Conservation (phyloP, 2,797 vertebrate genomes). For the Enteromius viviparus region DNA sequence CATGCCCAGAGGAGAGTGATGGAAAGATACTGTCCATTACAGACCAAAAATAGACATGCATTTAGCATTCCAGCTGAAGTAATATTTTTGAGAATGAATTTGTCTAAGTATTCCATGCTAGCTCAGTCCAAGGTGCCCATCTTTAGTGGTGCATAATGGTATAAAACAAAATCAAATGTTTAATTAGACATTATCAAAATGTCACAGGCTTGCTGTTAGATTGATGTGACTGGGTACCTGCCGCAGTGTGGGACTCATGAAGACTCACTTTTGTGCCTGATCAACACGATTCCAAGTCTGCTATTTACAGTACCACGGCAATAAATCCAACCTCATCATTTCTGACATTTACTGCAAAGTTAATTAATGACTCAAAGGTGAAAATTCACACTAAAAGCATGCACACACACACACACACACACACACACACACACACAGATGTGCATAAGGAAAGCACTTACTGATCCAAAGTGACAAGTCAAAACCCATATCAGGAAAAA, state of each 20-base stretch:
- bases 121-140: neutral
- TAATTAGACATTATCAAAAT: neutral
- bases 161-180: conserved; percentile 1
- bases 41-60: conserved; percentile 38
- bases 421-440: neutral
- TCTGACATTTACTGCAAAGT: conserved; percentile 5
- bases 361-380: neutral
- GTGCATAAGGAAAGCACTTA: neutral
- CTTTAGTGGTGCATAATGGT: neutral
- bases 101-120: too few relatives aligned
- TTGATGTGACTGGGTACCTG: neutral
- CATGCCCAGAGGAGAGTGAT: conserved; percentile 24
- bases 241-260: neutral
- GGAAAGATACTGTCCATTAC: conserved; percentile 37
- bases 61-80: neutral
- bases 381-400: neutral
- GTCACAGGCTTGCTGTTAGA: neutral
- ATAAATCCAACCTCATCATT: conserved; percentile 4
- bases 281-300: conserved; percentile 5
- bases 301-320: neutral
- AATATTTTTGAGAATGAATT: neutral
- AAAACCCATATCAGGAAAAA: conserved; percentile 13
- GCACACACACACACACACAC: neutral
- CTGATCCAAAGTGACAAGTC: conserved; percentile 42
- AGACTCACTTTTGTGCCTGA: neutral